phyloP scores from a whole-genome alignment of 2,113 vertebrate genomes.

The Zapus hudsonius region DNA sequence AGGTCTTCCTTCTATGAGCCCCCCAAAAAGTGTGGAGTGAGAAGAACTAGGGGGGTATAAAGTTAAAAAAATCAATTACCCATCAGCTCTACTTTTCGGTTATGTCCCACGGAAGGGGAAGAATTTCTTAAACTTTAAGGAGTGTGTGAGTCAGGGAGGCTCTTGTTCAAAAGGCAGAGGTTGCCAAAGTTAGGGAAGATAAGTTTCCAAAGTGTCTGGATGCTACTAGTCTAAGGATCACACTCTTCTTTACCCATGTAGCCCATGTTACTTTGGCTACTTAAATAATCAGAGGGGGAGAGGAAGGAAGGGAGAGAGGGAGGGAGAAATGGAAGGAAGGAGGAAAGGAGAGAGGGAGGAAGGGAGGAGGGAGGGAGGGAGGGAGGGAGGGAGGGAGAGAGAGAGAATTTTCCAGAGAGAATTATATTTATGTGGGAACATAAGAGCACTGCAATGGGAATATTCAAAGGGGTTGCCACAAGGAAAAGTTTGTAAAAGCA shows the following conservation, averaged over 20 bases:
- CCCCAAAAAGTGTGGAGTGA: neutral
- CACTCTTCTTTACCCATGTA: neutral
- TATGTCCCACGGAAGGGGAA: neutral
- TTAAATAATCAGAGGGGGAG: neutral
- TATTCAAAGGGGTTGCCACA: neutral
- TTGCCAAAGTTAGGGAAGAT: neutral
- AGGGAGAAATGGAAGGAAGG: neutral
- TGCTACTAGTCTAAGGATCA: neutral
- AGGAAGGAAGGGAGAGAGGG: too few species aligned
- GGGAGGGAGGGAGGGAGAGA: too few species aligned
- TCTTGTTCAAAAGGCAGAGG: neutral
- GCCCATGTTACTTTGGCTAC: neutral
- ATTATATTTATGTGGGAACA: neutral
- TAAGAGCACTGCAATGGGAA: neutral
- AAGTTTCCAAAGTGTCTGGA: neutral
- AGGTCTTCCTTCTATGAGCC: neutral
- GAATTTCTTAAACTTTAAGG: neutral
- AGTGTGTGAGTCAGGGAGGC: neutral
- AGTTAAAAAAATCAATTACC: conserved; percentile 21
- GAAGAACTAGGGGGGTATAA: neutral
- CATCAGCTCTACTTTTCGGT: neutral
- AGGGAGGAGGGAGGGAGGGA: too few species aligned
- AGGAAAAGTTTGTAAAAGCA: neutral
- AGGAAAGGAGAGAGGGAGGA: too few species aligned
- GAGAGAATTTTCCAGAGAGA: neutral